Base-by-base conservation (phyloP, 2,888 invertebrate genomes). In the Orgyia antiqua region DNA sequence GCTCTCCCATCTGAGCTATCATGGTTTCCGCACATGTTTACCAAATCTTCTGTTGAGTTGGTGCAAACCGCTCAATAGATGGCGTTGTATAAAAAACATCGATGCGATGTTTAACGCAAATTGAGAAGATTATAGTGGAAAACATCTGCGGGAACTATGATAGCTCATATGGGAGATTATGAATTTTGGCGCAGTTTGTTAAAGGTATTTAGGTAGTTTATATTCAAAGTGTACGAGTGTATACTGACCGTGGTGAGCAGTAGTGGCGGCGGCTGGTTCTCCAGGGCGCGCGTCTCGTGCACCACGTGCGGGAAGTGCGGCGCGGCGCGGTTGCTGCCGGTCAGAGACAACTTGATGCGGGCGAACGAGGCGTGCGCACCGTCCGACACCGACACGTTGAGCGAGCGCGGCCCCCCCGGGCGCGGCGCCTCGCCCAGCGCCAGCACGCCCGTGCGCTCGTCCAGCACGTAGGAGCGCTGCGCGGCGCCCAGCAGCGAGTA, bases 381-480 rank as follows among this genome's bases (percentile, higher is more conserved):
- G 84, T 99, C 98, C 32, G 95, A 95, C 20, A 96, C 98, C 1
- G 97, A 97, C 17, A 98, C 92, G 84, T 98, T 98, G 36, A 98
- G 88, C 44, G 76, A 68, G 57, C 80, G 78, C 58, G 65, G 61
- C 37, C 90, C 91, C 30, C 88, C 80, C 44, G 88, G 64, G 93
- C 66, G 41, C 58, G 23, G 54, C 40, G 69, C 24, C 45, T 62
- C 64, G 26, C 46, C 55, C 30, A 78, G 64, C 45, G 67, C 3
- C 33, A 77, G 58, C 57, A 75, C 72, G 57, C 77, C 78, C 20
- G 72, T 59, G 59, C 58, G 64, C 53, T 69, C 33, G 58, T 76
- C 49, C 49, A 77, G 55, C 18, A 51, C 37, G 49, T 73, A 66
- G 31, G 70, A 63, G 45, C 69, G 65, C 40, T 37, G 46, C 51